These are phyloP conservation scores for Zele albiditarsus DNA, from an alignment of 2,888 invertebrate species.

Conservation along the genomic window DNA sequence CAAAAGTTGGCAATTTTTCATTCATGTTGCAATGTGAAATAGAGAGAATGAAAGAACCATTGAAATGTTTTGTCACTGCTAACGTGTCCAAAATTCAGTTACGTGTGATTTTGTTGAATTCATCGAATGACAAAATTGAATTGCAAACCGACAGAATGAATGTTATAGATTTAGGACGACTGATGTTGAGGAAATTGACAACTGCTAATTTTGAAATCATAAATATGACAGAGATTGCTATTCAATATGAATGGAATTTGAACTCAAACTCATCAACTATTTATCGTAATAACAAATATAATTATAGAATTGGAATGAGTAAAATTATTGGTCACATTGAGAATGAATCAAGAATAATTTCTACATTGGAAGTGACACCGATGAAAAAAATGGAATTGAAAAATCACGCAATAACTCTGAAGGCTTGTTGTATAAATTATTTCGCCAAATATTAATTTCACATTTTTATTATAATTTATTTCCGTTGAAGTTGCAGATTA, in stretches of 20 bases:
- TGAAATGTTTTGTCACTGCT: constrained; percentile 75
- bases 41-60: constrained; percentile 74
- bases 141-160: constrained; percentile 64
- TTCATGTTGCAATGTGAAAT: constrained; percentile 77
- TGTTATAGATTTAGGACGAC: constrained; percentile 68
- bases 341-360: constrained; percentile 46
- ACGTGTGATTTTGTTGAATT: constrained; percentile 72
- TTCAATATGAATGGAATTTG: constrained; percentile 69
- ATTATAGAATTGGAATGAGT: constrained; percentile 45
- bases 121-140: constrained; percentile 54
- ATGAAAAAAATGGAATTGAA: constrained; percentile 54
- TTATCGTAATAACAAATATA: constrained; percentile 30
- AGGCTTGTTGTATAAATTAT: constrained; percentile 51
- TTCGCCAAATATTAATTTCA: constrained; percentile 11
- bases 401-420: constrained; percentile 52
- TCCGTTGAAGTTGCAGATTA: constrained; percentile 74
- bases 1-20: constrained; percentile 74
- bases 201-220: constrained; percentile 61
- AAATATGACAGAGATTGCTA: constrained; percentile 67
- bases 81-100: constrained; percentile 75
- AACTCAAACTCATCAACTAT: constrained; percentile 53
- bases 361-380: constrained; percentile 53
- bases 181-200: constrained; percentile 59
- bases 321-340: constrained; percentile 52
- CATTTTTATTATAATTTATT: background rate